Conservation (phyloP, 2,113 vertebrate species). For the Oreochromis spilurus region DNA sequence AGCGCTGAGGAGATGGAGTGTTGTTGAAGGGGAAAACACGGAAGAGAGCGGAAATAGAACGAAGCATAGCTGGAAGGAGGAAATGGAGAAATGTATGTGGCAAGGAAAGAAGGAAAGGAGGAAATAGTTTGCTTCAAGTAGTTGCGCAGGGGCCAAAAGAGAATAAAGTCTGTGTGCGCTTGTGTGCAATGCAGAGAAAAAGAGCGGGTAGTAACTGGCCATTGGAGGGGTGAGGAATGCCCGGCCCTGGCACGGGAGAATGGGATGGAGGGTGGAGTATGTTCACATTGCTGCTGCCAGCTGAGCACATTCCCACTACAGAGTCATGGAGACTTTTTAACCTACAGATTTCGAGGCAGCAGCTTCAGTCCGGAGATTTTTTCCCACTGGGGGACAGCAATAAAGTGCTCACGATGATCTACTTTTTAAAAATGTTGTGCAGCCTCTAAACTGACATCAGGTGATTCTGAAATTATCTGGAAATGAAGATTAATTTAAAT, state of each 20-base stretch:
- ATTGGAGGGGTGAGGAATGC: constrained; percentile 65
- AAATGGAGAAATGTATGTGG: constrained; percentile 34
- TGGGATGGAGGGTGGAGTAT: constrained; percentile 57
- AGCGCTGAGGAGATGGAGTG: constrained; percentile 5
- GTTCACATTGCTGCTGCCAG: constrained; percentile 57
- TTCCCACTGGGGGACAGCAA: neutral
- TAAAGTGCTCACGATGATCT: neutral
- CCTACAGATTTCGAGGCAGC: constrained; percentile 44
- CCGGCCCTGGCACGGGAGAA: constrained; percentile 56
- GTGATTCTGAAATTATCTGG: neutral
- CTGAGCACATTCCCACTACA: constrained; percentile 60
- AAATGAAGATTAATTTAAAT: neutral
- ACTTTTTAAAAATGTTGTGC: neutral
- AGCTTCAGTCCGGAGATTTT: neutral
- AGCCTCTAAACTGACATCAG: neutral
- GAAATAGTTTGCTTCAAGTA: constrained; percentile 32
- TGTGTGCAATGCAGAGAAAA: constrained; percentile 31
- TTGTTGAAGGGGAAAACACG: neutral
- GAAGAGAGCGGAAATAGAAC: neutral
- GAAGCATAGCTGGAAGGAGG: neutral
- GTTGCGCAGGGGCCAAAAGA: constrained; percentile 25
- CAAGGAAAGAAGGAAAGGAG: constrained; percentile 30
- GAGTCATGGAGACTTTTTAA: constrained; percentile 63
- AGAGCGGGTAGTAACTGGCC: constrained; percentile 41
- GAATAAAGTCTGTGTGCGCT: constrained; percentile 9